Conservation (phyloP, 2,888 invertebrate genomes). For the Onthophagus sagittarius region DNA sequence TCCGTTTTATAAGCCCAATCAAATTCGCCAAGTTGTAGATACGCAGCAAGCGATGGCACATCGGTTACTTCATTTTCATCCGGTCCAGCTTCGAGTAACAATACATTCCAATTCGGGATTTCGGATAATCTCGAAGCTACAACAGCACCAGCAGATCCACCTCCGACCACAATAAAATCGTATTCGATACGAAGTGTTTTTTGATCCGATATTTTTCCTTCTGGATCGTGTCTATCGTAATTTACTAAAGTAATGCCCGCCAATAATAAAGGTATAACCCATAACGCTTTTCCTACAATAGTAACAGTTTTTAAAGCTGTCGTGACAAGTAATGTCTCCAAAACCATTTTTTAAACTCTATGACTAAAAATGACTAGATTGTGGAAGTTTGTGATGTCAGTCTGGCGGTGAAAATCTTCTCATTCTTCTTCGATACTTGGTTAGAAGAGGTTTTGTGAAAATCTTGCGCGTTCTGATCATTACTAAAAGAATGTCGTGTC, state of each 20-base stretch:
- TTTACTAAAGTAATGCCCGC: slow-evolving; percentile 78
- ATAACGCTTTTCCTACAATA: slow-evolving; percentile 71
- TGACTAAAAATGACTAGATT: background rate
- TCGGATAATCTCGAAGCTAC: slow-evolving; percentile 74
- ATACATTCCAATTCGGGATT: slow-evolving; percentile 69
- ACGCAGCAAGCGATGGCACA: slow-evolving; percentile 82
- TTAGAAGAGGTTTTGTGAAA: background rate
- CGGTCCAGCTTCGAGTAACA: slow-evolving; percentile 80
- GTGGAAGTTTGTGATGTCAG: background rate
- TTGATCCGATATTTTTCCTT: slow-evolving; percentile 68
- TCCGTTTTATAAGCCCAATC: slow-evolving; percentile 91
- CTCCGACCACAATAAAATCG: slow-evolving; percentile 81
- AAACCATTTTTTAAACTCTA: slow-evolving; percentile 56
- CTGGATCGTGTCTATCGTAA: slow-evolving; percentile 78
- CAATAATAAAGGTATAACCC: slow-evolving; percentile 79
- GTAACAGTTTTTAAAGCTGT: slow-evolving; percentile 75
- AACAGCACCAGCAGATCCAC: slow-evolving; percentile 87
- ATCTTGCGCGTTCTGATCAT: background rate
- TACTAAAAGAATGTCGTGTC: background rate
- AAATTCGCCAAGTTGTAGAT: slow-evolving; percentile 77
- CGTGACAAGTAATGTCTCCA: slow-evolving; percentile 71
- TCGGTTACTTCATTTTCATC: slow-evolving; percentile 86
- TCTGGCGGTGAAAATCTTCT: background rate
- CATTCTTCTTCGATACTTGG: background rate
- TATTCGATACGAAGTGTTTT: slow-evolving; percentile 65